Conservation (phyloP, 2,113 vertebrate species). For the Gymnorhina tibicen region DNA sequence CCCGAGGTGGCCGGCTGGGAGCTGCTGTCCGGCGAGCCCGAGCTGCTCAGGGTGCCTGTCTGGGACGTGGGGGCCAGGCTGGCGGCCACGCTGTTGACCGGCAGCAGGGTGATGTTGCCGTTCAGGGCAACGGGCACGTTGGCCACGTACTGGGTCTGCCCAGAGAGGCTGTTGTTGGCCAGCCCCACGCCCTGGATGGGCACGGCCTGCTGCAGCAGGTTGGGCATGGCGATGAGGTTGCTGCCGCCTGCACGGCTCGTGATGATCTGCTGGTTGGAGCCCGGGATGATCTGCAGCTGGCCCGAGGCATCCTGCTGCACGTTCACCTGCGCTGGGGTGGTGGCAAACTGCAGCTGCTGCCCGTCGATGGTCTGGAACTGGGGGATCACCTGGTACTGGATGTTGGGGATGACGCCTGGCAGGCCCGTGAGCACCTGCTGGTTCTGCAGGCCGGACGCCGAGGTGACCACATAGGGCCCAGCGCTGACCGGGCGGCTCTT, state of each 20-base stretch:
- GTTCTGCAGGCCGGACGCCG: slow-evolving; percentile 81
- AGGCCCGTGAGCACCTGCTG: slow-evolving; percentile 90
- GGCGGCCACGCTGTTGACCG: slow-evolving; percentile 80
- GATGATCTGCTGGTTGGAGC: slow-evolving; percentile 88
- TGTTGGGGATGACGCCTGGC: slow-evolving; percentile 87
- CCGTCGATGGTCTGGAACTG: slow-evolving; percentile 96
- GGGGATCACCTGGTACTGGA: slow-evolving; percentile 97
- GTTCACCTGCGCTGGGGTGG: slow-evolving; percentile 71
- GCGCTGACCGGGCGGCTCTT: slow-evolving; percentile 77
- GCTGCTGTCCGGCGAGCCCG: slow-evolving; percentile 72
- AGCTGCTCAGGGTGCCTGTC: slow-evolving; percentile 74
- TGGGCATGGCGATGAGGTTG: slow-evolving; percentile 91
- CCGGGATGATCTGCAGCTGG: slow-evolving; percentile 89
- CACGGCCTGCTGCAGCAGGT: slow-evolving; percentile 89
- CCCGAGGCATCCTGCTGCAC: slow-evolving; percentile 87
- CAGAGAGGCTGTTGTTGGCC: slow-evolving; percentile 84
- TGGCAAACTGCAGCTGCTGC: slow-evolving; percentile 88
- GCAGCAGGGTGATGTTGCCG: slow-evolving; percentile 93
- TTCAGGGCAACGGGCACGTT: slow-evolving; percentile 93
- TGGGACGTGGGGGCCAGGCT: slow-evolving; percentile 82
- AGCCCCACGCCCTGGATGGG: slow-evolving; percentile 90
- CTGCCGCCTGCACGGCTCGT: slow-evolving; percentile 75
- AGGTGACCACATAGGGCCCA: slow-evolving; percentile 84
- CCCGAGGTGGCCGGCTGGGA: slow-evolving; percentile 72
- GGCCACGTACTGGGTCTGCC: slow-evolving; percentile 90